Base-by-base conservation (phyloP, 2,113 vertebrate genomes). In the Engraulis encrasicolus region DNA sequence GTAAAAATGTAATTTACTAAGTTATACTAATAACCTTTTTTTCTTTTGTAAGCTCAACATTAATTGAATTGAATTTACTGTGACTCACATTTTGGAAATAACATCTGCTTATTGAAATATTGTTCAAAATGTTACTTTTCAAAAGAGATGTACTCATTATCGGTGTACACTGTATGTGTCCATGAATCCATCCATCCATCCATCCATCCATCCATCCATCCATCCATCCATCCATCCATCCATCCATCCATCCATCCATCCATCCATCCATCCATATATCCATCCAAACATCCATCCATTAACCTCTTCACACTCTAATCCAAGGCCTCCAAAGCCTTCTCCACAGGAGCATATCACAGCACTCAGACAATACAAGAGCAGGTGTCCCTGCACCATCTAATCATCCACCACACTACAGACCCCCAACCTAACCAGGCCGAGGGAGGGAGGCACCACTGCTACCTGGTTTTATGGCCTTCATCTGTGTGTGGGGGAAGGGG, bases 391-490 rank as follows among this genome's bases (percentile, higher is more conserved):
- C 18, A 27, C 66, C 66, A 74, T 74, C 0, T 34, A 23, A 74
- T 74, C 66, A 34, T 45, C 9, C 66, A 23, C 66, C 17, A 11
- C 66, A n/a, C n/a, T n/a, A n/a, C 66, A 34, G 31, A 74, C 11
- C 66, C 11, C 66, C 31, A 14, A 31, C 12, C n/a, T n/a, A 12
- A 27, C 66, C 23, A 12, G 31, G 58, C 9, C n/a, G 58, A 45
- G 40, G 40, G 40, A 3, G 3, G 9, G 40, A 5, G 40, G 4
- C 9, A 9, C 40, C 40, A 45, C 40, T 45, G 40, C 40, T 14
- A 31, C 23, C 66, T 74, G 66, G 14, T 74, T 74, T 74, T 74
- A 74, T 74, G 66, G 66, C 66, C 66, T 74, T 14, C 66, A 74
- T 74, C 34, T 74, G 27, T 34, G 1, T 23, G 12, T 0, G 11